Conservation (phyloP, 2,113 vertebrate species). For the Taurulus bubalis region DNA sequence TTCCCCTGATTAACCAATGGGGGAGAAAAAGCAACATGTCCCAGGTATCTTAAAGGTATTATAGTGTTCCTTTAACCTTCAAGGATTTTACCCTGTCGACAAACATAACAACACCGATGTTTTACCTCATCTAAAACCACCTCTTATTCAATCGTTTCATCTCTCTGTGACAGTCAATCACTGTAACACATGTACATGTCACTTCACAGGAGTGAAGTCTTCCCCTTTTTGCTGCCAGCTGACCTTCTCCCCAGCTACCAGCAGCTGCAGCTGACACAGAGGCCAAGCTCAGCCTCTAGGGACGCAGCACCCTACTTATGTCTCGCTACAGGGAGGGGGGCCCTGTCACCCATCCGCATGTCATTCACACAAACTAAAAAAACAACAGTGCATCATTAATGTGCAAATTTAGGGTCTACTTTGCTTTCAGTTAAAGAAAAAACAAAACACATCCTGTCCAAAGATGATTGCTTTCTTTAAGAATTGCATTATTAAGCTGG, state of each 20-base stretch:
- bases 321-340: constrained; percentile 3
- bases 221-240: constrained; percentile 30
- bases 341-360: constrained; percentile 9
- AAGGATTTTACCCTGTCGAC: background rate
- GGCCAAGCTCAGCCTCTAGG: constrained; percentile 45
- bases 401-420: background rate
- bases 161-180: constrained; percentile 28
- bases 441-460: background rate
- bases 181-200: constrained; percentile 12
- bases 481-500: background rate
- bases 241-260: constrained; percentile 21
- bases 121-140: constrained; percentile 28
- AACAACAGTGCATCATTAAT: constrained; percentile 32
- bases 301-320: constrained; percentile 54
- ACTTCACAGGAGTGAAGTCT: constrained; percentile 34
- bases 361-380: constrained; percentile 27
- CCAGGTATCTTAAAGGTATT: constrained; percentile 10
- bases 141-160: constrained; percentile 33
- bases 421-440: background rate
- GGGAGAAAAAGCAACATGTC: no score
- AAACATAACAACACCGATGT: constrained; percentile 22
- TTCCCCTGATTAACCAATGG: background rate
- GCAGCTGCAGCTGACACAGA: constrained; percentile 66
- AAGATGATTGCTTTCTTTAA: constrained; percentile 15
- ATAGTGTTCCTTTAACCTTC: constrained; percentile 17